Evolutionary conservation across 1,140 invertebrate species (phyloP), one percentile per base, ranked within the genome.

Genomic region (Zaprionus kolodkinae): DNA sequence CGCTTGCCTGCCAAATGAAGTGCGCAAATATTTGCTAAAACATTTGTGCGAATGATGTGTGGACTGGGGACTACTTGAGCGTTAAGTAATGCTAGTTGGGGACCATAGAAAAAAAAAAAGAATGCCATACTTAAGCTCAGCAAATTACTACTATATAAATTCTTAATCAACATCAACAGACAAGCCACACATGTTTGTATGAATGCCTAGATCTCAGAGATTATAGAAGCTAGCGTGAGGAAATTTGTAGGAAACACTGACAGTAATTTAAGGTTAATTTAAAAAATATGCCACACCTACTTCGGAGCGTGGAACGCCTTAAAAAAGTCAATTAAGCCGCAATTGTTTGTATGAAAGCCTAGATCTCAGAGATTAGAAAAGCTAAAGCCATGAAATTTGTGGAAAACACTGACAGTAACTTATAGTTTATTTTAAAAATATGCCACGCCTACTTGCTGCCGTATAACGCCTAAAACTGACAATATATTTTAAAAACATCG

Each of bases 1-100:
- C 25, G 36, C 13, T 12, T 38, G 50, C 12, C 50, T 33, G 65
- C 30, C 63, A 69, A 70, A 70, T 64, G 52, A 54, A 56, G 65
- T 70, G 33, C 25, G 52, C 50, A 74, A 70, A 74, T 63, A 74
- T 74, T 74, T 63, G 59, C 50, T 33, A 4, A 62, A 50, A 43
- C 36, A 55, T 35, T 66, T 36, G 12, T 13, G 43, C 43, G 50
- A 61, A 73, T 52, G 17, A 25, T 55, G 40, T 56, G 17, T 56
- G 17, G 12, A 57, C n/a, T 43, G 12, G 15, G 25, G 10, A 13
- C 45, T 10, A 38, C 13, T 17, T 10, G 38, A 63, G 30, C 21
- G 15, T 11, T 35, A 21, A 11, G 33, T 35, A 21, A n/a, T 63
- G 15, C 50, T 52, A 63, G 33, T 38, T 52, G 52, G 59, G 59